Conservation (phyloP, 2,797 vertebrate genomes). For the Acestrorhynchus altus region DNA sequence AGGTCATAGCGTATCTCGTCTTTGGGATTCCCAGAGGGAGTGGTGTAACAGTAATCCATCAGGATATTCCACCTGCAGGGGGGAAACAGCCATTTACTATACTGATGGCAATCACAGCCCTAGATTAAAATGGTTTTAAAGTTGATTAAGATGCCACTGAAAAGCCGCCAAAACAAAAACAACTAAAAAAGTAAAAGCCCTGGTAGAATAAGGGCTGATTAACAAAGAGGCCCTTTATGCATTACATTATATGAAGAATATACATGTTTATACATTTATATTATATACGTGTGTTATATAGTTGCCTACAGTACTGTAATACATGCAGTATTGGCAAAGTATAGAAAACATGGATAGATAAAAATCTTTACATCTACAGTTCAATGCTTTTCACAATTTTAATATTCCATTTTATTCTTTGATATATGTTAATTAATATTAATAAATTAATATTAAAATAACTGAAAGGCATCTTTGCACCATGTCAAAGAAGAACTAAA, state of each 20-base stretch:
- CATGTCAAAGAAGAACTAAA: too few relatives aligned
- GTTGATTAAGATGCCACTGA: conserved; percentile 1
- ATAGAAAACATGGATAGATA: too few relatives aligned
- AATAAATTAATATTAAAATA: too few relatives aligned
- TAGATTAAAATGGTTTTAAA: conserved; percentile 60
- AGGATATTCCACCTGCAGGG: conserved; percentile 94
- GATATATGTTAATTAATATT: too few relatives aligned
- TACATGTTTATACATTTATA: too few relatives aligned
- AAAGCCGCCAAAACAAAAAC: neutral
- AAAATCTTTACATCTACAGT: neutral
- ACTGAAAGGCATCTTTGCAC: too few relatives aligned
- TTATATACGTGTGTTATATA: too few relatives aligned
- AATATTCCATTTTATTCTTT: too few relatives aligned
- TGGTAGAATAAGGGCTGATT: too few relatives aligned
- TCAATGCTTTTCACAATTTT: too few relatives aligned
- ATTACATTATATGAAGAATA: neutral
- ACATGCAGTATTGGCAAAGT: too few relatives aligned
- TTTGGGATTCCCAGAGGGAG: conserved; percentile 96
- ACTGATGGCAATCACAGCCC: conserved; percentile 64
- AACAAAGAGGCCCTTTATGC: neutral
- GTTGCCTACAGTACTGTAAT: too few relatives aligned
- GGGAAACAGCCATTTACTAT: conserved; percentile 62
- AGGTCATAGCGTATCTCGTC: conserved; percentile 96
- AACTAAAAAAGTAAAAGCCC: neutral
- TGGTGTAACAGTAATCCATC: conserved; percentile 99